Percentiles rank a stretch among this genome's conserved stretches.
Conservation (phyloP, 2,113 vertebrate species). For the Erythrocercus mccallii region DNA sequence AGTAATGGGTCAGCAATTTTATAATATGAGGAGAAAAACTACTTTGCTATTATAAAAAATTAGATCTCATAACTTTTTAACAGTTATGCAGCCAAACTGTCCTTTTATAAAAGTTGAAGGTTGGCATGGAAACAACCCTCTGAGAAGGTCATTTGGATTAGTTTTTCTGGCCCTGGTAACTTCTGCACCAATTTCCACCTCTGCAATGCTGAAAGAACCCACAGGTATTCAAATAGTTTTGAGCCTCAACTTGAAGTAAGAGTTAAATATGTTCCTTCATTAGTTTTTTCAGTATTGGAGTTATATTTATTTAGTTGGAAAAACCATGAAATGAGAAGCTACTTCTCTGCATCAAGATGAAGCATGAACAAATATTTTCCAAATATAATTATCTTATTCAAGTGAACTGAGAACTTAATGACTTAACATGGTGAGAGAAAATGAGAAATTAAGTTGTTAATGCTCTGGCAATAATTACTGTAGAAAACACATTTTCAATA, state of each 20-base stretch:
- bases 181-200: neutral
- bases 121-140: neutral
- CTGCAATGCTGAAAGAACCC: fast-evolving
- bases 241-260: neutral
- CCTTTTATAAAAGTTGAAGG: neutral
- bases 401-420: neutral
- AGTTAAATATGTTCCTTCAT: neutral
- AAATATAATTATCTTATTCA: neutral
- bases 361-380: neutral
- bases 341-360: neutral
- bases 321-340: neutral
- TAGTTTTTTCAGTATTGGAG: neutral
- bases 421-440: neutral
- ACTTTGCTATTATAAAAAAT: neutral
- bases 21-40: neutral
- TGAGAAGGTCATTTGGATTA: neutral
- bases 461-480: neutral
- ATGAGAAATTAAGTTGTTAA: neutral
- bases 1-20: conserved; percentile 1
- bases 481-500: neutral
- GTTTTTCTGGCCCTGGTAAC: neutral
- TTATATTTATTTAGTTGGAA: neutral
- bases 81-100: neutral
- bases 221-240: neutral
- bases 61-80: neutral